Base-by-base conservation (phyloP, 2,888 invertebrate genomes). In the Chironomus riparius region DNA sequence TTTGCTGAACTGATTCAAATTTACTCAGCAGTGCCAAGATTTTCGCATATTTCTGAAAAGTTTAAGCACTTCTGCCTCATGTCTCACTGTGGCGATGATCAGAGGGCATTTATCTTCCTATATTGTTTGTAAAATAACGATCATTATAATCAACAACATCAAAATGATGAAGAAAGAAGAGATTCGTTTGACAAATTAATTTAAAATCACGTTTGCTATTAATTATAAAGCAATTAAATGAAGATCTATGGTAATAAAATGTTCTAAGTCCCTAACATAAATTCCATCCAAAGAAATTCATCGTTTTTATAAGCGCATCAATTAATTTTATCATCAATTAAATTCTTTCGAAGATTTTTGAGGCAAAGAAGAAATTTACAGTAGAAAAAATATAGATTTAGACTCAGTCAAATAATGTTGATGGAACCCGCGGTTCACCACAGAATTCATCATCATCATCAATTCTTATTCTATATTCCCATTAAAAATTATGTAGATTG, bases 181-280 rank as follows among this genome's bases (percentile, higher is more conserved):
- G 50, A 18, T 56, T 15, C n/a, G 18, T 56, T 56, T 65, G 65
- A 65, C 65, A 65, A 65, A 65, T 65, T 65, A 65, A 65, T 65
- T 65, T 24, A 13, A 21, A 65, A 65, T 65, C 65, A 65, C 21
- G 65, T 21, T 7, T 24, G 24, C 18, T 24, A 21, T 65, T 65
- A 65, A 65, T 65, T 65, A 65, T 24, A 10, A 13, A 24, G 24
- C 24, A 24, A 24, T 24, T 65, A 24, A 13, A 65, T 13, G 21
- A 65, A 13, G 24, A 24, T 13, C 21, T 24, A 65, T 10, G 21
- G 24, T 24, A 13, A 65, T 65, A 65, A 65, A 65, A 56, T 7
- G 56, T 10, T 65, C 5, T 24, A 21, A 21, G 24, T 65, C 22
- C 7, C n/a, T 18, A 18, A 56, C 56, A 56, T 18, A 56, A 15